Evolutionary conservation across 2,113 vertebrate species (phyloP), one percentile per base, ranked within the genome.

Genomic region (Odontophorus gujanensis): DNA sequence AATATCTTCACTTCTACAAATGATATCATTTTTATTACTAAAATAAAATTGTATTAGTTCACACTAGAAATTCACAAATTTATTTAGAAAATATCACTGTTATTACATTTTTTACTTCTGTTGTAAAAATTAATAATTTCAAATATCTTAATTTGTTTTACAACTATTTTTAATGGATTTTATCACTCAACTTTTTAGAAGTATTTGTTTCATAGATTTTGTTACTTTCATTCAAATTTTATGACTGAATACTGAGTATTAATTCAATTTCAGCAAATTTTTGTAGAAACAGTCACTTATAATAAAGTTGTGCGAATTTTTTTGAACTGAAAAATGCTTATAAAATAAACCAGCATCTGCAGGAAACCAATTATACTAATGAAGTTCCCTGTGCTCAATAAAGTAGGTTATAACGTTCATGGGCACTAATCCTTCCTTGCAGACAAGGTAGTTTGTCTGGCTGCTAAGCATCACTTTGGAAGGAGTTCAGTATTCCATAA

Each of bases 281-380:
- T 80, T 84, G 14, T 47, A 43, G n/a, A 75, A 69, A 12, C 36
- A 3, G 18, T 51, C 9, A 18, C 92, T 83, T 92, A 25, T 77
- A 93, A 89, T 43, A 65, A 53, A 93, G 16, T 19, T 83, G 48
- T 30, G 2, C 51, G 94, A 90, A 90, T 34, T 74, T 94, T 97
- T 96, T 87, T 94, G 72, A 30, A 36, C 13, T 55, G 47, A 45
- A 71, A 78, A 94, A 92, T 82, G 48, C 75, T 96, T 68, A 26
- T 96, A 95, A 95, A 97, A 96, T 67, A 81, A 62, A 92, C 55
- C 62, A 87, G 72, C 45, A 68, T 91, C 81, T 91, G 67, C 89
- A 75, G 87, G 81, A 94, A 97, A 80, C n/a, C 83, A 91, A 94
- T 96, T 97, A 94, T 89, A 83, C 9, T 97, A 85, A 95, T 81